Conservation (phyloP, 2,888 invertebrate species). For the Hypselothyrea guttata region DNA sequence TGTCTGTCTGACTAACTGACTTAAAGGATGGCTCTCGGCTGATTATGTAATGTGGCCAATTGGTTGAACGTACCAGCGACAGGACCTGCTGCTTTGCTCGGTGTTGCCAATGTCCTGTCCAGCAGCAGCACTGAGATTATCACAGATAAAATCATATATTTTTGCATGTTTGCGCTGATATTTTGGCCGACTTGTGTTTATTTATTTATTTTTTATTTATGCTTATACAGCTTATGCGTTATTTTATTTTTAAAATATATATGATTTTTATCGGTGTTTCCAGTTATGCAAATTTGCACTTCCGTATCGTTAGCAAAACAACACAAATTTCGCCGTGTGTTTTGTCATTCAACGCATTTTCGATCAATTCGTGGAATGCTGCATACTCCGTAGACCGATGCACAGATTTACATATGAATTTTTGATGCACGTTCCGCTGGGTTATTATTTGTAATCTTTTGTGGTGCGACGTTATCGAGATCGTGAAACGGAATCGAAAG, state of each 20-base stretch:
- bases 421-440: constrained; percentile 36
- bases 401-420: constrained; percentile 52
- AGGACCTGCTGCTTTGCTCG: constrained; percentile 69
- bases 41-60: background rate
- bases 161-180: constrained; percentile 70
- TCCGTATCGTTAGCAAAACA: constrained; percentile 45
- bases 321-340: constrained; percentile 40
- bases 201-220: constrained; percentile 21
- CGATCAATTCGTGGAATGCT: constrained; percentile 31
- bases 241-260: constrained; percentile 7
- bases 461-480: constrained; percentile 24
- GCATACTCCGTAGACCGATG: constrained; percentile 19
- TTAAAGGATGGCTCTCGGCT: background rate
- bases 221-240: constrained; percentile 29
- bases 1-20: background rate
- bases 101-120: constrained; percentile 77
- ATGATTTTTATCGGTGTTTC: constrained; percentile 29
- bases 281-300: constrained; percentile 51
- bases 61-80: constrained; percentile 75
- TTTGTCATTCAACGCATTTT: constrained; percentile 61
- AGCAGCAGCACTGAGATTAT: constrained; percentile 80
- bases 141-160: constrained; percentile 80
- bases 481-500: constrained; percentile 76
- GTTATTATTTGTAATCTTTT: constrained; percentile 4
- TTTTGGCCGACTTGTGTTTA: constrained; percentile 24